Evolutionary conservation across 1,140 invertebrate species (phyloP).

Genomic region (Cydia amplana): DNA sequence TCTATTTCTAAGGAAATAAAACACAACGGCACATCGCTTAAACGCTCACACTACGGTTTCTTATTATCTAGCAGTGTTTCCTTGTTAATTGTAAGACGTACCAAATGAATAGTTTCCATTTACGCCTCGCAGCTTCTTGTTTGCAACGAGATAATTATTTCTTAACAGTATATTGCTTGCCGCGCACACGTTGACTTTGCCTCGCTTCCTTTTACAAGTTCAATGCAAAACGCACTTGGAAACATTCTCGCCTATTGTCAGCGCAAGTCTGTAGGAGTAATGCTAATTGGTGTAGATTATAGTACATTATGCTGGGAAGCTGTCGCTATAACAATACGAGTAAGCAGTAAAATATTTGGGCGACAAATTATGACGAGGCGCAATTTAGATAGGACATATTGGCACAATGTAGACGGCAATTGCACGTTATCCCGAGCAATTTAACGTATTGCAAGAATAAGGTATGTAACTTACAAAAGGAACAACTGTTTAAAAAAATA

Average conservation of each 20-base stretch:
- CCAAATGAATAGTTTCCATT: constrained; percentile 27
- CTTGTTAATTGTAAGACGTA: constrained; percentile 32
- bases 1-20: constrained; percentile 6
- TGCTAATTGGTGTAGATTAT: constrained; percentile 28
- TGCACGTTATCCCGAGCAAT: neutral
- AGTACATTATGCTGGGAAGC: constrained; percentile 23
- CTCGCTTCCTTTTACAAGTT: neutral
- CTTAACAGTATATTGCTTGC: constrained; percentile 26
- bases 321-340: constrained; percentile 1
- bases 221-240: neutral
- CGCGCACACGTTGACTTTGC: neutral
- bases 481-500: no score
- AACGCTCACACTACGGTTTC: neutral
- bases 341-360: neutral
- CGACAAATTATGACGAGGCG: neutral
- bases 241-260: constrained; percentile 1
- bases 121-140: constrained; percentile 28
- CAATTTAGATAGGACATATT: neutral
- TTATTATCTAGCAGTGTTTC: constrained; percentile 20
- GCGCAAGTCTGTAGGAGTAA: constrained; percentile 1
- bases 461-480: no score
- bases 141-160: constrained; percentile 28
- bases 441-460: neutral
- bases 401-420: neutral
- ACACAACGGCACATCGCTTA: neutral